phyloP scores from a whole-genome alignment of 2,113 vertebrate genomes.

The Microtus montanus region DNA sequence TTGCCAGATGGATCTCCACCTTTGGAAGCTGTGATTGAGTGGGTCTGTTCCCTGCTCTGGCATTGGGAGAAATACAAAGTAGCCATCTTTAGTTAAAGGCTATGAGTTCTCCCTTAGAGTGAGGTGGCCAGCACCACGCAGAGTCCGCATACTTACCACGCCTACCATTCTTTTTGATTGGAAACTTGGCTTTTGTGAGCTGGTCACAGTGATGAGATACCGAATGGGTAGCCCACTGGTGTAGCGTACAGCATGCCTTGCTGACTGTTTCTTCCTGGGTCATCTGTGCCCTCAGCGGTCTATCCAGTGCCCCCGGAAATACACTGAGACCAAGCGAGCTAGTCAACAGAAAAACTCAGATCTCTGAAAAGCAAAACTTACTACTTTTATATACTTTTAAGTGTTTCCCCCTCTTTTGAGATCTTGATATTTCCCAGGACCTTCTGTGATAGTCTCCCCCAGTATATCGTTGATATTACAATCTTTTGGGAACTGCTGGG shows the following conservation, averaged over 20 bases:
- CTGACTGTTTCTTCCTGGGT: neutral
- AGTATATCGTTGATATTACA: neutral
- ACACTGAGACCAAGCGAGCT: neutral
- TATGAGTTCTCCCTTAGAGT: neutral
- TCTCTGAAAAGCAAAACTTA: slow-evolving; percentile 12
- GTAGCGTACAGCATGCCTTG: neutral
- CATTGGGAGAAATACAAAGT: neutral
- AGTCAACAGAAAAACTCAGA: neutral
- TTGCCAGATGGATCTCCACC: neutral
- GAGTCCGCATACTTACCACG: neutral
- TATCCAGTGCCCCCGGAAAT: neutral
- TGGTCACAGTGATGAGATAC: neutral
- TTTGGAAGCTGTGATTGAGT: neutral
- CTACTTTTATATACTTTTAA: neutral
- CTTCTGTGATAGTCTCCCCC: neutral
- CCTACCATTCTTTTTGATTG: neutral
- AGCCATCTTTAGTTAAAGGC: neutral
- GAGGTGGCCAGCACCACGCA: neutral
- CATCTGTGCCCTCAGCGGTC: neutral
- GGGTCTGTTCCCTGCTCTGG: neutral
- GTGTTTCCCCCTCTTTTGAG: neutral
- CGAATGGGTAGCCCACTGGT: neutral
- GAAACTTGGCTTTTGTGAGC: neutral
- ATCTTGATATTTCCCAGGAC: neutral
- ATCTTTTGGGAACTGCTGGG: neutral